A percentile compares a stretch with the other conserved stretches of the same genome.
These are phyloP conservation scores for Chaenocephalus aceratus DNA, from an alignment of 2,113 vertebrate genomes.

Conservation along the genomic window DNA sequence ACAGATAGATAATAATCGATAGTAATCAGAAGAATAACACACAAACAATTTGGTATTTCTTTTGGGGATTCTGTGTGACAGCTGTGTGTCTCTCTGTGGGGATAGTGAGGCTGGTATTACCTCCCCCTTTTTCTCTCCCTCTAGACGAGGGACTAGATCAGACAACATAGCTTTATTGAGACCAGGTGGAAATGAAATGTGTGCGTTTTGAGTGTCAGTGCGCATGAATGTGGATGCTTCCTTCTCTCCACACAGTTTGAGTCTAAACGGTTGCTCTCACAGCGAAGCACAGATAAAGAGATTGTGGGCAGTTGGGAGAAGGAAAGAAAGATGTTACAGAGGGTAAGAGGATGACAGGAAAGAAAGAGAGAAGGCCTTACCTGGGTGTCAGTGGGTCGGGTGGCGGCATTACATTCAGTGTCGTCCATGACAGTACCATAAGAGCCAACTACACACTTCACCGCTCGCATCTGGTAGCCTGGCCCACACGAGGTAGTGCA, in stretches of 20 bases:
- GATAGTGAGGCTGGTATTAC: slow-evolving; percentile 2
- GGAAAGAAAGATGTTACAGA: neutral
- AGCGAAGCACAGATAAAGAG: slow-evolving; percentile 3
- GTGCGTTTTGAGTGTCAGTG: slow-evolving; percentile 22
- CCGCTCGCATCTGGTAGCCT: slow-evolving; percentile 95
- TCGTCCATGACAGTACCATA: slow-evolving; percentile 92
- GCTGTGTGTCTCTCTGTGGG: slow-evolving; percentile 47
- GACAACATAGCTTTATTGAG: slow-evolving; percentile 64
- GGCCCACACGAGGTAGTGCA: slow-evolving; percentile 94
- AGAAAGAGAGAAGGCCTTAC: slow-evolving; percentile 73
- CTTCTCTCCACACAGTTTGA: slow-evolving; percentile 30
- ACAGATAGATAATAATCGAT: neutral
- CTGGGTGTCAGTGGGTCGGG: slow-evolving; percentile 93
- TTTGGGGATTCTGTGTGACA: slow-evolving; percentile 19
- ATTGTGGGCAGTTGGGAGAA: slow-evolving; percentile 3
- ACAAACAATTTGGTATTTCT: neutral
- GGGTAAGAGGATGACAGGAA: neutral
- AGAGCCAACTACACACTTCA: slow-evolving; percentile 93
- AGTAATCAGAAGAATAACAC: neutral
- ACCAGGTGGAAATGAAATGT: slow-evolving; percentile 60
- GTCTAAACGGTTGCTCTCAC: neutral
- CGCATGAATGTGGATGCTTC: slow-evolving; percentile 15
- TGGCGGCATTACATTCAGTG: slow-evolving; percentile 93
- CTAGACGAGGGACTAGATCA: slow-evolving; percentile 37
- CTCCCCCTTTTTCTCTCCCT: slow-evolving; percentile 30